Evolutionary conservation across 2,113 vertebrate species (phyloP), one percentile per base, ranked within the genome.

Genomic region (Agelaius phoeniceus): DNA sequence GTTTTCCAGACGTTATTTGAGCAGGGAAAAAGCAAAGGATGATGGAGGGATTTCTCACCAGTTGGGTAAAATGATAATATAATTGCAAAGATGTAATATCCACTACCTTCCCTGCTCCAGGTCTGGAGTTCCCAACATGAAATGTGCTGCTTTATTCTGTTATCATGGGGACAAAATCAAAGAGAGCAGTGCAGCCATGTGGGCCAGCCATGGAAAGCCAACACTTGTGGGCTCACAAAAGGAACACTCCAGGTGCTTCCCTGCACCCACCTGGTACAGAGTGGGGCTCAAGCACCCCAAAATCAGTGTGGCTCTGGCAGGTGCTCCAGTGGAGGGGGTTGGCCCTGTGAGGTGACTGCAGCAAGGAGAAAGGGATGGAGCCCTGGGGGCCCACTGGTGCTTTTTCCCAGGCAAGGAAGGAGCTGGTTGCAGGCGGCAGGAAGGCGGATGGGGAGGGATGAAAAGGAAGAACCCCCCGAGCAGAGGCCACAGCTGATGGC

Each of bases 401-500:
- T 55, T 72, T 43, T 65, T 73, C 41, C 27, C 19, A 39, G 88
- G 61, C 15, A 9, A 81, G 61, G 83, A 75, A 73, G 87, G 75
- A 91, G 83, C 21, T 0, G 1, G 74, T 15, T 2, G 6, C 33
- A 69, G 84, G 84, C 52, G 0, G 84, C 90, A 91, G 89, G 92
- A 92, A 67, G 63, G 78, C 0, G 1, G 79, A 41, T 4, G 2
- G 68, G 39, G 44, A 84, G 35, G 67, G 51, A 82, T 23, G 4
- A 37, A 57, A 67, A 67, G 84, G 84, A 87, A 90, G 91, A 89
- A 20, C 16, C 44, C 77, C 83, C n/a, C 0, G 15, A n/a, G 1
- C 85, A 90, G 92, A 94, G 72, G 75, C 84, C 82, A 37, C 43
- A 65, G 79, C 76, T 83, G 85, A 95, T 93, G 80, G 95, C 95